A percentile compares a stretch with the other conserved stretches of the same genome.
These are phyloP conservation scores for Apamea anceps DNA, from an alignment of 2,888 invertebrate species.

Conservation along the genomic window DNA sequence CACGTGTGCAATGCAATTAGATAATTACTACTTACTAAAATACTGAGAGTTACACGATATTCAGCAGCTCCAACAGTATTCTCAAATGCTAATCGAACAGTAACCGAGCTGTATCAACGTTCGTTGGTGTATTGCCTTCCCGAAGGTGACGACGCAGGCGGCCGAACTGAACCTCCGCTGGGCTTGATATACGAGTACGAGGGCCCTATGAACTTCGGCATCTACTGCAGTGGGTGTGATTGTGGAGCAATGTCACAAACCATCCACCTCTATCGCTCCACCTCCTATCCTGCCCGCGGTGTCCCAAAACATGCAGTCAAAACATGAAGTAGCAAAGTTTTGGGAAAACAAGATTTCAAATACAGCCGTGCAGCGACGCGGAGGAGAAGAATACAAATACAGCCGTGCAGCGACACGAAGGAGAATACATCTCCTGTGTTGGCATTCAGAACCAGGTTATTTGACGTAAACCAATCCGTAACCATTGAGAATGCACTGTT, in stretches of 20 bases:
- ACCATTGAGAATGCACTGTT: not conserved
- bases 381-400: not conserved
- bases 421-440: not conserved
- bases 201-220: not conserved
- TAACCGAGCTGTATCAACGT: not conserved
- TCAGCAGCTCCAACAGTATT: not conserved
- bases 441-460: not conserved
- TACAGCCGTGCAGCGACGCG: too few species aligned
- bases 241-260: too few species aligned
- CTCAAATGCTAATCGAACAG: not conserved
- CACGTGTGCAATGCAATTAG: not conserved
- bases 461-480: not conserved
- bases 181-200: not conserved
- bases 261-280: too few species aligned
- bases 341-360: too few species aligned
- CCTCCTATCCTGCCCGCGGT: too few species aligned
- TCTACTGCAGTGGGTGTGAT: not conserved
- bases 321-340: too few species aligned
- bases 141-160: not conserved
- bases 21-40: not conserved
- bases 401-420: too few species aligned
- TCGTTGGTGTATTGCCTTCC: not conserved
- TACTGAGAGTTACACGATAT: not conserved
- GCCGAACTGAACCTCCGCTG: not conserved
- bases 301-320: too few species aligned